These are phyloP conservation scores for Sylvia atricapilla DNA, from an alignment of 2,113 vertebrate genomes.

Conservation along the genomic window DNA sequence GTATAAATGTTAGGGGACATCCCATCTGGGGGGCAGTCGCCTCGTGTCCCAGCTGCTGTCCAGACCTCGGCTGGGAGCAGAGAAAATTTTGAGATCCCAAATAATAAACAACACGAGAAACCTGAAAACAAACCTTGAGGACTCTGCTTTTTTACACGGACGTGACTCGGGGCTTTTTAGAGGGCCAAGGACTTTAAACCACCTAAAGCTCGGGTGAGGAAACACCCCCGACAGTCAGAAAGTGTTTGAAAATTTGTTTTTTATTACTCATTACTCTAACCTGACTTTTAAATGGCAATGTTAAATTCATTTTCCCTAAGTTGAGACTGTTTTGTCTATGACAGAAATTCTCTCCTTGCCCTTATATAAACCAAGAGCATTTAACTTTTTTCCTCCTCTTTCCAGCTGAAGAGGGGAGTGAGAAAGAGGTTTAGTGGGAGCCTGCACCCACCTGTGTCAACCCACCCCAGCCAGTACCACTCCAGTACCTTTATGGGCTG, in stretches of 20 bases:
- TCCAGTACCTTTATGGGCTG: neutral
- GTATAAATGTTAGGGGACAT: too few relatives aligned
- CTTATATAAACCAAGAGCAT: neutral
- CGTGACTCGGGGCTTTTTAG: too few relatives aligned
- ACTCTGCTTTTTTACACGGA: too few relatives aligned
- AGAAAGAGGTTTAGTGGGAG: neutral
- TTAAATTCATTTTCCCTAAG: neutral
- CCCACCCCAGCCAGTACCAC: neutral
- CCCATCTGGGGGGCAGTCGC: too few relatives aligned
- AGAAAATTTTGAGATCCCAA: too few relatives aligned
- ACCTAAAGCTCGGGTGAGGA: too few relatives aligned
- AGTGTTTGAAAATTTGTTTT: neutral
- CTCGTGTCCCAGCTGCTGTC: too few relatives aligned
- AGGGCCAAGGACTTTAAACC: too few relatives aligned
- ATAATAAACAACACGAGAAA: too few relatives aligned
- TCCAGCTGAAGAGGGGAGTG: neutral
- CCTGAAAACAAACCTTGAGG: too few relatives aligned
- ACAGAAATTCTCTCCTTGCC: neutral
- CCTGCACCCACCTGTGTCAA: neutral
- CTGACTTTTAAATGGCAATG: neutral
- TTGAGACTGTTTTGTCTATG: neutral
- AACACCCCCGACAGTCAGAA: too few relatives aligned
- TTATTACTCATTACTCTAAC: neutral
- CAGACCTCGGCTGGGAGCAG: too few relatives aligned
- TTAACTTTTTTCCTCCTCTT: neutral